These are phyloP conservation scores for Melitaea athalia DNA, from an alignment of 2,888 invertebrate species.

Conservation along the genomic window DNA sequence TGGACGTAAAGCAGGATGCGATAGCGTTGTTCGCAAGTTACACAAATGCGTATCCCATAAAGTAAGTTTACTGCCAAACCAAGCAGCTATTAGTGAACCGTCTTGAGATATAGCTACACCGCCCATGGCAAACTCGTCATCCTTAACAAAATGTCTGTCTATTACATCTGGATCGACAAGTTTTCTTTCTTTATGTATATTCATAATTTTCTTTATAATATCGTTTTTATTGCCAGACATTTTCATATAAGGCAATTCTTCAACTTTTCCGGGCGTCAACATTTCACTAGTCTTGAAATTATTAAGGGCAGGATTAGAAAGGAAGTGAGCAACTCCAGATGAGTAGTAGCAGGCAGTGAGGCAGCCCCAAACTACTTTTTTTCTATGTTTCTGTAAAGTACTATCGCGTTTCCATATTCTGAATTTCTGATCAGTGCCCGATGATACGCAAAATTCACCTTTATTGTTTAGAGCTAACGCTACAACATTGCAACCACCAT, in stretches of 20 bases:
- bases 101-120: constrained; percentile 75
- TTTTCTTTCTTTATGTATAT: constrained; percentile 62
- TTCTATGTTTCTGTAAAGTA: constrained; percentile 44
- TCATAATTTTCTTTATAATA: constrained; percentile 59
- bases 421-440: constrained; percentile 72
- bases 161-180: constrained; percentile 44
- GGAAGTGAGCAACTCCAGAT: constrained; percentile 62
- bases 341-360: constrained; percentile 75
- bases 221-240: constrained; percentile 50
- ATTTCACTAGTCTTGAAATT: constrained; percentile 57
- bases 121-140: constrained; percentile 65
- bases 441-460: constrained; percentile 71
- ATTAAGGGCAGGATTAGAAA: constrained; percentile 63
- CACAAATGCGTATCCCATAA: constrained; percentile 75
- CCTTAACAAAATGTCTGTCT: constrained; percentile 43
- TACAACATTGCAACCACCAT: constrained; percentile 70
- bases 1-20: constrained; percentile 72
- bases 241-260: constrained; percentile 55
- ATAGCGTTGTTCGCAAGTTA: constrained; percentile 64
- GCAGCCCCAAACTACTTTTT: constrained; percentile 60
- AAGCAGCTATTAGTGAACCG: constrained; percentile 77
- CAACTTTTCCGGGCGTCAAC: constrained; percentile 31
- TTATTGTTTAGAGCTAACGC: constrained; percentile 62
- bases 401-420: constrained; percentile 68
- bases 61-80: constrained; percentile 75